Evolutionary conservation across 2,797 vertebrate species (phyloP).

Genomic region (Gallinago nigripennis): DNA sequence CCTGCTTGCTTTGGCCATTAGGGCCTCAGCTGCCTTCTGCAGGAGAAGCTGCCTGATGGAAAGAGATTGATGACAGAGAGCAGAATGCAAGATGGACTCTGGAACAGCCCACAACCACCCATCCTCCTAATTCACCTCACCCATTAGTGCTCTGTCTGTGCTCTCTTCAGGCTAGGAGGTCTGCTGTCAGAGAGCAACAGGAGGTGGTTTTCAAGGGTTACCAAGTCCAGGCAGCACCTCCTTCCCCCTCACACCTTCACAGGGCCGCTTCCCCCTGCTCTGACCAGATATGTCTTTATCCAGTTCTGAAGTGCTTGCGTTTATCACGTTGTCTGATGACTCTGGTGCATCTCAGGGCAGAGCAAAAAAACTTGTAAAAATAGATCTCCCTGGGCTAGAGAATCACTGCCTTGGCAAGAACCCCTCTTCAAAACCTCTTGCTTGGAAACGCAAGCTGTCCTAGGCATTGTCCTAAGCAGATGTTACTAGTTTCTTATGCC

Average conservation of each 20-base stretch:
- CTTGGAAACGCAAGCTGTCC: not conserved
- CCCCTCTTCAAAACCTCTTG: no score
- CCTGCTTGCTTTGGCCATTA: not conserved
- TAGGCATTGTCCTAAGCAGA: not conserved
- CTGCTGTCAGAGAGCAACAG: not conserved
- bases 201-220: not conserved
- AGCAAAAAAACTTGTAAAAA: not conserved
- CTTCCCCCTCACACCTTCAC: not conserved
- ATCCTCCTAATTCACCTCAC: not conserved
- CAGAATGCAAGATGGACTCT: not conserved
- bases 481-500: not conserved
- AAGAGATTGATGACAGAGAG: slow-evolving; percentile 38
- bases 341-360: not conserved
- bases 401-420: not conserved
- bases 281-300: not conserved
- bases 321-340: not conserved
- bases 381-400: not conserved
- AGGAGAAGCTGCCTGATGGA: slow-evolving; percentile 26
- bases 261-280: rapidly evolving
- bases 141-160: not conserved
- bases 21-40: not conserved
- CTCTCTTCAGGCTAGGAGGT: not conserved
- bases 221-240: not conserved
- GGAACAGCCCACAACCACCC: not conserved
- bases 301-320: not conserved